Evolutionary conservation across 37 sponge, comb jelly and placozoan species (phyloP).

Genomic region (Beroe forskalii): DNA sequence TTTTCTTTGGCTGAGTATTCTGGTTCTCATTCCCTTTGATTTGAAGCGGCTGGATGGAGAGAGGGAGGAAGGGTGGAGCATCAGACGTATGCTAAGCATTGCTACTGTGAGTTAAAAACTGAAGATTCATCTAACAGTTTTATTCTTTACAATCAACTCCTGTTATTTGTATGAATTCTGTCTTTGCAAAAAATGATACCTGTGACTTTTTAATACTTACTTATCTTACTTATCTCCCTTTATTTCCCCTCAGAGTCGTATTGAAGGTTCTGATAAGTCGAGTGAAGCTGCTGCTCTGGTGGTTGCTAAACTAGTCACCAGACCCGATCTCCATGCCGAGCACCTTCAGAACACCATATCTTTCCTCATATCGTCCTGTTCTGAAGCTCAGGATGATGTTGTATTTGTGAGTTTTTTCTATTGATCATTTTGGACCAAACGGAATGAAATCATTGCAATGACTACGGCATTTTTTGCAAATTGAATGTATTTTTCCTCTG

Average conservation of each 20-base stretch:
- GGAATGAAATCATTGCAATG: background rate
- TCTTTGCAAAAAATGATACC: no score
- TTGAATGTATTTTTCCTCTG: no score
- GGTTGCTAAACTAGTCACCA: slow-evolving; percentile 75
- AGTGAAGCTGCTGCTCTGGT: slow-evolving; percentile 85
- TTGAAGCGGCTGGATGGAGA: slow-evolving; percentile 83
- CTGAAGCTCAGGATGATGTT: background rate
- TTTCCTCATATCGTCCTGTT: background rate
- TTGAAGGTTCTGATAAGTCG: slow-evolving; percentile 81
- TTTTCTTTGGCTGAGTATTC: slow-evolving; percentile 92
- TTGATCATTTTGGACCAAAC: background rate
- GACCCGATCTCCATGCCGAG: slow-evolving; percentile 30
- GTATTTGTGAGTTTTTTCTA: slow-evolving; percentile 51
- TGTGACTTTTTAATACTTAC: background rate
- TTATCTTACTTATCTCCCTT: no score
- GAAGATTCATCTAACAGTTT: no score
- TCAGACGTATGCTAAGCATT: slow-evolving; percentile 79
- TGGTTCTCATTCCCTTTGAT: slow-evolving; percentile 92
- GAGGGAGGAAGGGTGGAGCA: slow-evolving; percentile 37
- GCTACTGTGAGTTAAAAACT: slow-evolving; percentile 72
- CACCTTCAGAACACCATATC: background rate
- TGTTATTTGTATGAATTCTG: no score
- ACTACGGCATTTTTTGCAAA: background rate
- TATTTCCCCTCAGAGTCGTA: slow-evolving; percentile 74
- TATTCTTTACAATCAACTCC: no score